Evolutionary conservation across 35 echinoderm and acorn worm genomes (phyloP).

Genomic region (Strongylocentrotus purpuratus): DNA sequence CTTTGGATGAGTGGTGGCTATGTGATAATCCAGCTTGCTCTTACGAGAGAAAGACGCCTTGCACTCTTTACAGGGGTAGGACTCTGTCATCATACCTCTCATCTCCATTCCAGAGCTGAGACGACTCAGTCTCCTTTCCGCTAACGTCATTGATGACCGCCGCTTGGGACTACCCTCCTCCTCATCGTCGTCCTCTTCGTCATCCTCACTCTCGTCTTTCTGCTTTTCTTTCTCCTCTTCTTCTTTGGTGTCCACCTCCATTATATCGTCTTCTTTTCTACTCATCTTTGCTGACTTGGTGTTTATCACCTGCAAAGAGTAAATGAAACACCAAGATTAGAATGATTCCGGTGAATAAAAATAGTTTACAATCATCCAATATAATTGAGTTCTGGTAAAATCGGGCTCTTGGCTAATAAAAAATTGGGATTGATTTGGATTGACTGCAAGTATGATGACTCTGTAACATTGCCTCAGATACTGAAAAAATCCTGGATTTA

Average conservation of each 20-base stretch:
- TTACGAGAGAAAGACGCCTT: slow-evolving; percentile 9
- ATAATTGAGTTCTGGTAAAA: not conserved
- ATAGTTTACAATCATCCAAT: not conserved
- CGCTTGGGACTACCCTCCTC: not conserved
- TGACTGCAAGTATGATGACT: no score
- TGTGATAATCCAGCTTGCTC: slow-evolving; percentile 32
- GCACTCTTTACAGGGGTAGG: slow-evolving; percentile 29
- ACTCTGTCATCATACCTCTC: slow-evolving; percentile 32
- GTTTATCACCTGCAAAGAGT: slow-evolving; percentile 28
- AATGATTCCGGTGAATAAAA: no score
- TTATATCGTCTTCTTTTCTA: not conserved
- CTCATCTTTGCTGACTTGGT: slow-evolving; percentile 11
- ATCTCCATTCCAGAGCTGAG: slow-evolving; percentile 29
- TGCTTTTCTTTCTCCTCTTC: not conserved
- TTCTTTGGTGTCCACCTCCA: not conserved
- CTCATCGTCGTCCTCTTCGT: slow-evolving; percentile 18
- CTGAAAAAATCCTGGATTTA: no score
- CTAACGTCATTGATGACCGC: not conserved
- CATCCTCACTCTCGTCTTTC: not conserved
- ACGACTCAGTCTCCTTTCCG: not conserved
- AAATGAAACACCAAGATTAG: not conserved
- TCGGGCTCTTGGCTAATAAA: no score
- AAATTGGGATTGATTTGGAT: no score
- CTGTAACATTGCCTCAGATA: no score
- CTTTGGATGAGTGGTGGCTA: slow-evolving; percentile 21